A percentile compares a stretch with the other conserved stretches of the same genome.
These are phyloP conservation scores for Mesochorus sp. DNA, from an alignment of 2,888 invertebrate species.

Conservation along the genomic window DNA sequence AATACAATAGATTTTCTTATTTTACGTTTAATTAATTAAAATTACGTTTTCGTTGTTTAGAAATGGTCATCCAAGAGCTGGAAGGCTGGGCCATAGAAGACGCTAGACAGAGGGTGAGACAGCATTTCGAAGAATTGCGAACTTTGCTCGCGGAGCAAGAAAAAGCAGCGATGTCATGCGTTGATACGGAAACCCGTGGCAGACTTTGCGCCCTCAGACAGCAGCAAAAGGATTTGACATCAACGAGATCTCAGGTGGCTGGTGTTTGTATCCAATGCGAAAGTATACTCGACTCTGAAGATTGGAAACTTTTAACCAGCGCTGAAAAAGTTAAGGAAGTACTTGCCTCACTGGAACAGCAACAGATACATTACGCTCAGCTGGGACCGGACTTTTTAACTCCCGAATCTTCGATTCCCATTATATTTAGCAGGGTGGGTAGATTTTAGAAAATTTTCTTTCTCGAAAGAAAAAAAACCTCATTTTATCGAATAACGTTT, in stretches of 20 bases:
- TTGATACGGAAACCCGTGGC: slow-evolving; percentile 84
- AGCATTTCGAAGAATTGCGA: slow-evolving; percentile 83
- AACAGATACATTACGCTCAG: slow-evolving; percentile 84
- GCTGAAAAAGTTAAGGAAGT: slow-evolving; percentile 83
- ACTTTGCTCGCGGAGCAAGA: slow-evolving; percentile 83
- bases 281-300: slow-evolving; percentile 83
- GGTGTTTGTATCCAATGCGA: slow-evolving; percentile 84
- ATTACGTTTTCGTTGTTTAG: slow-evolving; percentile 66
- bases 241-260: slow-evolving; percentile 83
- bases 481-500: neutral
- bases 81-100: slow-evolving; percentile 75
- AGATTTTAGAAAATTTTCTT: neutral
- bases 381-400: slow-evolving; percentile 83
- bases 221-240: slow-evolving; percentile 83
- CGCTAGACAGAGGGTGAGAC: slow-evolving; percentile 81
- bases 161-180: slow-evolving; percentile 83
- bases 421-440: slow-evolving; percentile 84
- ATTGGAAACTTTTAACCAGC: slow-evolving; percentile 83
- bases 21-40: too few relatives aligned
- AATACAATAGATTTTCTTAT: neutral
- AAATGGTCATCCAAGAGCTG: slow-evolving; percentile 76
- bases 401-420: slow-evolving; percentile 84
- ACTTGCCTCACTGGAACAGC: slow-evolving; percentile 83
- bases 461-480: neutral
- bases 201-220: slow-evolving; percentile 83